These are phyloP conservation scores for Ptyas mucosa DNA, from an alignment of 2,113 vertebrate genomes.

Conservation along the genomic window DNA sequence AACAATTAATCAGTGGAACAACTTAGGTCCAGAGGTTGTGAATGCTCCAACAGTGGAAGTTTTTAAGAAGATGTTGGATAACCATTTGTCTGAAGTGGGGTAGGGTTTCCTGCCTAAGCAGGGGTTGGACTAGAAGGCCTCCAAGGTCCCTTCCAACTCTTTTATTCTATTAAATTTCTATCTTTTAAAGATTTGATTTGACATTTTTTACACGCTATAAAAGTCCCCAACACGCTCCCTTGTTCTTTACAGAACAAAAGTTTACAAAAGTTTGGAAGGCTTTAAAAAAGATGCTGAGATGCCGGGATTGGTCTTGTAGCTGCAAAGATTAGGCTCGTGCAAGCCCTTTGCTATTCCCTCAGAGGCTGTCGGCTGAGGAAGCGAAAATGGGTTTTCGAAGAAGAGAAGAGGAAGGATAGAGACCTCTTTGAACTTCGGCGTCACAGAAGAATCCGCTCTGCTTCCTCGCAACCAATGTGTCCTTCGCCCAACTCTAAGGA, in stretches of 20 bases:
- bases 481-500: too few species aligned
- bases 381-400: background rate
- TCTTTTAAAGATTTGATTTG: background rate
- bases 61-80: too few species aligned
- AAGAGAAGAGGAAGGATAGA: background rate
- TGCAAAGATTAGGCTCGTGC: background rate
- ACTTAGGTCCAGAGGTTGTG: too few species aligned
- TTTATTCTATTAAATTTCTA: too few species aligned
- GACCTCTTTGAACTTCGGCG: background rate
- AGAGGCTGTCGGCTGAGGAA: background rate
- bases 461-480: too few species aligned
- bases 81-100: too few species aligned
- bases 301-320: background rate
- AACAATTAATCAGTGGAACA: too few species aligned
- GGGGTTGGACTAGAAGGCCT: too few species aligned
- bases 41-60: too few species aligned
- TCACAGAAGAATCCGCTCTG: background rate
- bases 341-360: background rate
- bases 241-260: background rate
- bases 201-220: background rate
- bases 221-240: background rate
- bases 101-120: too few species aligned
- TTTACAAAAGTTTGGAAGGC: background rate
- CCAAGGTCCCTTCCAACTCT: too few species aligned
- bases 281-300: background rate